These are phyloP conservation scores for Gallinago solitaria DNA, from an alignment of 2,797 vertebrate genomes.

Conservation along the genomic window DNA sequence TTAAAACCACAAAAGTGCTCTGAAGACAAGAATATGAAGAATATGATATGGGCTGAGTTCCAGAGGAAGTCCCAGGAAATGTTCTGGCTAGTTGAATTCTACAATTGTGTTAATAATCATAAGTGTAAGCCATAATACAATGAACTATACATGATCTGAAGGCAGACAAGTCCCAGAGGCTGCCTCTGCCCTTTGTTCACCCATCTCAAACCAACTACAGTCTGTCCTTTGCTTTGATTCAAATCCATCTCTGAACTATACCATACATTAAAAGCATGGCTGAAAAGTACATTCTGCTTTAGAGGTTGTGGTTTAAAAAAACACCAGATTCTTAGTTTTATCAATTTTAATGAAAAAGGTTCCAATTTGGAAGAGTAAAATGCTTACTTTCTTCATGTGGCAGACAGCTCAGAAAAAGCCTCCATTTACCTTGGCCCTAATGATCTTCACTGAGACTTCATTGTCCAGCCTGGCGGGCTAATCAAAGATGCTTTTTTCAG, in stretches of 20 bases:
- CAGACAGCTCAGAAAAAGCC: not conserved
- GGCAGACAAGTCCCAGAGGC: not conserved
- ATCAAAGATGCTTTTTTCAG: constrained; percentile 10
- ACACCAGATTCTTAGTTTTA: not conserved
- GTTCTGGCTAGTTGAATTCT: not conserved
- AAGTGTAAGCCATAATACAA: not conserved
- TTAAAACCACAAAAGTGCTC: not conserved
- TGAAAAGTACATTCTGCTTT: not conserved
- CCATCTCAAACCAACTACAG: not conserved
- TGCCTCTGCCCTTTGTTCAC: not conserved
- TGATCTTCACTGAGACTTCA: not conserved
- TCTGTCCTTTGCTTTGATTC: not conserved
- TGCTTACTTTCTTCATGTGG: not conserved
- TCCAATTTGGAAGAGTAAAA: not conserved
- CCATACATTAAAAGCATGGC: not conserved
- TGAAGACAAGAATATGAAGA: not conserved
- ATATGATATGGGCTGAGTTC: not conserved
- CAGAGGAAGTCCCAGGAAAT: not conserved
- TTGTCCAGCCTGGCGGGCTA: not conserved
- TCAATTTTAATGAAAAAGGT: not conserved
- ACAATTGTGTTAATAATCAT: not conserved
- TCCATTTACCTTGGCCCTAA: not conserved
- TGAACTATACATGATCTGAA: not conserved
- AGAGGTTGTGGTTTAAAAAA: not conserved
- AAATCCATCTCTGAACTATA: not conserved